A percentile compares a stretch with the other conserved stretches of the same genome.
phyloP scores from a whole-genome alignment of 92 coral and sea anemone genomes.

The Umimayanthus chanpuru region DNA sequence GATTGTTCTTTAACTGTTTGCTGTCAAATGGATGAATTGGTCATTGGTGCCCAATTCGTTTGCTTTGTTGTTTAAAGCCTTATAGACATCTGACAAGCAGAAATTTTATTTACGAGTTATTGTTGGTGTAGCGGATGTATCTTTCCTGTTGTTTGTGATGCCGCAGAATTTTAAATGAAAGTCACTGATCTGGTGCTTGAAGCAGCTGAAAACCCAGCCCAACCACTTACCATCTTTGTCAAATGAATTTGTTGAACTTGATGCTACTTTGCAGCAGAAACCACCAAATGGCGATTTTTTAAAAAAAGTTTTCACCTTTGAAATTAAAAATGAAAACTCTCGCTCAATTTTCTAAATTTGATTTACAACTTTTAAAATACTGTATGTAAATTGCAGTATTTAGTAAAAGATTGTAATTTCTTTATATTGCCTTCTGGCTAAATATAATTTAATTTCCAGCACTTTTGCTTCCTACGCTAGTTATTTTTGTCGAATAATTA shows the following conservation, averaged over 20 bases:
- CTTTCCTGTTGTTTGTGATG: neutral
- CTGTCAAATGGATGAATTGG: neutral
- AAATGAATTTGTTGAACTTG: neutral
- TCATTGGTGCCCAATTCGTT: neutral
- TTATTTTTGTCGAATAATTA: neutral
- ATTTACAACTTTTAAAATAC: neutral
- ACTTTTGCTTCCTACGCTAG: neutral
- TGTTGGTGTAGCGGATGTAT: neutral
- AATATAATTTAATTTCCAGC: neutral
- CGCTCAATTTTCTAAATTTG: too few species aligned
- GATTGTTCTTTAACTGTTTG: too few species aligned
- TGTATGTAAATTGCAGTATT: too few species aligned
- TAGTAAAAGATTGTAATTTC: too few species aligned
- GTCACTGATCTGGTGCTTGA: neutral
- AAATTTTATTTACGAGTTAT: neutral
- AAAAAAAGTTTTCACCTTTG: neutral
- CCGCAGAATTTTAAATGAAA: neutral
- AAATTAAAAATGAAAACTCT: too few species aligned
- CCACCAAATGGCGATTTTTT: neutral
- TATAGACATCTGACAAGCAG: too few species aligned
- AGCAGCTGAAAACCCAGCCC: neutral
- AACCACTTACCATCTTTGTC: neutral
- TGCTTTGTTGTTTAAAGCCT: neutral
- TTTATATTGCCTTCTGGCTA: neutral
- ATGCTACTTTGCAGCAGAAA: neutral